A percentile compares a stretch with the other conserved stretches of the same genome.
Conservation (phyloP, 2,888 invertebrate genomes). For the Fabriciana adippe region DNA sequence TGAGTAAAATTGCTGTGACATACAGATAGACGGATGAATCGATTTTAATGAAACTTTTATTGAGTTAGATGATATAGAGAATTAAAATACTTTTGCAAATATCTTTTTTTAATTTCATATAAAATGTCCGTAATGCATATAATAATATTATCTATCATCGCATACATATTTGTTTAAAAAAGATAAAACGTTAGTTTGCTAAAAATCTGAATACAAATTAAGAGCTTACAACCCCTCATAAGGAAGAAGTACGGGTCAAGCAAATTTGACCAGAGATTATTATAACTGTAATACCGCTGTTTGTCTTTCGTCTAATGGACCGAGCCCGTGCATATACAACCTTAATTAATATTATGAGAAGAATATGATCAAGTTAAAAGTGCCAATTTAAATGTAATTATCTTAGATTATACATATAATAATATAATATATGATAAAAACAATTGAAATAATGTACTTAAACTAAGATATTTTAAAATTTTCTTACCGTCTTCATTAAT, state of each 20-base stretch:
- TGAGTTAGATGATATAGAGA: too few species aligned
- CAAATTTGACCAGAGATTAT: constrained; percentile 74
- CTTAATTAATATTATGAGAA: constrained; percentile 50
- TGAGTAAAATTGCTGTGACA: too few species aligned
- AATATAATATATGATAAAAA: too few species aligned
- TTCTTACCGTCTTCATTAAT: too few species aligned
- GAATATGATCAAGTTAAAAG: too few species aligned
- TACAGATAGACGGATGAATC: too few species aligned
- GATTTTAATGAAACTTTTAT: too few species aligned
- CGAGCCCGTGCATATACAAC: constrained; percentile 51
- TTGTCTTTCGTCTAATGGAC: constrained; percentile 71
- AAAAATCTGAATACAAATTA: constrained; percentile 43
- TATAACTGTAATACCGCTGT: constrained; percentile 63
- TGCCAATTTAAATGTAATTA: too few species aligned
- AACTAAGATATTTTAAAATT: too few species aligned
- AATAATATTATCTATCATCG: not conserved
- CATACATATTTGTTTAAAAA: not conserved
- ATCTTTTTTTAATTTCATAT: not conserved
- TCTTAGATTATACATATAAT: too few species aligned
- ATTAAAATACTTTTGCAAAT: not conserved
- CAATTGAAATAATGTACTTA: too few species aligned
- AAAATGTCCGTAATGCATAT: not conserved
- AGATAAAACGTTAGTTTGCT: not conserved
- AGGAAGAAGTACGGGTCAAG: constrained; percentile 56
- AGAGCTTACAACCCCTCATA: constrained; percentile 47